Evolutionary conservation across 53 echinoderm and acorn worm genomes (phyloP).

Genomic region (Stichopus horrens): DNA sequence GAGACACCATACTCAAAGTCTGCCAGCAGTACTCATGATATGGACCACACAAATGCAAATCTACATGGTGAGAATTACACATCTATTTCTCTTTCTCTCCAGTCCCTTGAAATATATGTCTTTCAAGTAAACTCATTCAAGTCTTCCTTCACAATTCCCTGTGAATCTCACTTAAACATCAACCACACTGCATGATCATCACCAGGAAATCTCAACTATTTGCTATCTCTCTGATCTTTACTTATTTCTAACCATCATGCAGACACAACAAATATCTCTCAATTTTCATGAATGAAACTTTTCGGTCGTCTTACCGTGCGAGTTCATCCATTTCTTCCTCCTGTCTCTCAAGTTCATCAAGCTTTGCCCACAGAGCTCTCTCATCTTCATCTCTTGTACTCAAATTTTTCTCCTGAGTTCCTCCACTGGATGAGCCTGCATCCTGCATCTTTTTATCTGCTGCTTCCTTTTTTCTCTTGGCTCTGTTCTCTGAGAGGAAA

Average conservation of each 20-base stretch:
- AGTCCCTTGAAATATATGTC: too few relatives aligned
- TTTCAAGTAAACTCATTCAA: too few relatives aligned
- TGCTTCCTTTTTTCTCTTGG: constrained; percentile 18
- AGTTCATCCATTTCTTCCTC: constrained; percentile 91
- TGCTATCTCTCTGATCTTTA: background rate
- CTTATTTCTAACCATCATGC: background rate
- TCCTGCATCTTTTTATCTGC: background rate
- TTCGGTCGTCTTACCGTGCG: background rate
- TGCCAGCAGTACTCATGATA: too few relatives aligned
- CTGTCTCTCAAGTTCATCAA: constrained; percentile 80
- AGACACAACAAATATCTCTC: background rate
- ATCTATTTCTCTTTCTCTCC: too few relatives aligned
- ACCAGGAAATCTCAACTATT: background rate
- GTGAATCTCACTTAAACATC: background rate
- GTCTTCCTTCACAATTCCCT: background rate
- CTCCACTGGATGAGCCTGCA: background rate
- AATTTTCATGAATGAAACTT: background rate
- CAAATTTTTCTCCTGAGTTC: background rate
- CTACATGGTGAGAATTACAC: too few relatives aligned
- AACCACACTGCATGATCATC: background rate
- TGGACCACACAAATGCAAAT: too few relatives aligned
- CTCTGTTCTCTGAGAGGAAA: constrained; percentile 17
- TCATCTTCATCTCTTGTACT: constrained; percentile 17
- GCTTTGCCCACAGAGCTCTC: constrained; percentile 73
- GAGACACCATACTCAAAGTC: too few relatives aligned